Conservation (phyloP, 1,140 invertebrate genomes). For the Holcopasites calliopsidis region DNA sequence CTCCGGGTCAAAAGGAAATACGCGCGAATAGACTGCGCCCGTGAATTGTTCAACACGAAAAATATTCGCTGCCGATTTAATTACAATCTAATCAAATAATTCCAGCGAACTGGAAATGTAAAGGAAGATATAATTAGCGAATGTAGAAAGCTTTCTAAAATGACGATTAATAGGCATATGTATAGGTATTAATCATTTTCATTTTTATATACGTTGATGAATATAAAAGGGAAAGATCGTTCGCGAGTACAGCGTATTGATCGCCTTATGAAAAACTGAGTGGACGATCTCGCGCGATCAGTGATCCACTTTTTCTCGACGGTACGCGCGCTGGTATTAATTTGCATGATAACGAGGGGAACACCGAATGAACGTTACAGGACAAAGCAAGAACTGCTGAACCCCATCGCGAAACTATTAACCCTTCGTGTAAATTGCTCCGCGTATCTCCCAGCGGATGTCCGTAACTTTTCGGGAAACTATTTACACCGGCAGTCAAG, state of each 20-base stretch:
- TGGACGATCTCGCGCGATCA: conserved; percentile 60
- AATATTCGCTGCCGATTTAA: no score
- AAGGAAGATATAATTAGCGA: no score
- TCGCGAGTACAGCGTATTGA: conserved; percentile 17
- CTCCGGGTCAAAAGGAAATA: background rate
- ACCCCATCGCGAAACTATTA: conserved; percentile 49
- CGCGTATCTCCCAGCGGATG: background rate
- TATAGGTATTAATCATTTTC: no score
- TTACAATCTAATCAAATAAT: no score
- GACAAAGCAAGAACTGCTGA: conserved; percentile 36
- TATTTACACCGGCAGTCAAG: background rate
- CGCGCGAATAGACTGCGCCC: background rate
- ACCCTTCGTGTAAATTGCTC: conserved; percentile 41
- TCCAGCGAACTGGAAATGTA: no score
- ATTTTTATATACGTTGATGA: no score
- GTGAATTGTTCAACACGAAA: background rate
- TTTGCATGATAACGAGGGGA: conserved; percentile 55
- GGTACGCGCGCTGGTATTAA: conserved; percentile 50
- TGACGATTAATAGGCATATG: no score
- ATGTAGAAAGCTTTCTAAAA: no score
- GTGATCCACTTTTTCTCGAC: conserved; percentile 58
- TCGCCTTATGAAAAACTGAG: conserved; percentile 41
- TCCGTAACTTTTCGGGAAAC: background rate
- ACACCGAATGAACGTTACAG: conserved; percentile 17
- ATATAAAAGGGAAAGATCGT: no score